A percentile compares a stretch with the other conserved stretches of the same genome.
Conservation (phyloP, 2,797 vertebrate species). For the Sibirionetta formosa region DNA sequence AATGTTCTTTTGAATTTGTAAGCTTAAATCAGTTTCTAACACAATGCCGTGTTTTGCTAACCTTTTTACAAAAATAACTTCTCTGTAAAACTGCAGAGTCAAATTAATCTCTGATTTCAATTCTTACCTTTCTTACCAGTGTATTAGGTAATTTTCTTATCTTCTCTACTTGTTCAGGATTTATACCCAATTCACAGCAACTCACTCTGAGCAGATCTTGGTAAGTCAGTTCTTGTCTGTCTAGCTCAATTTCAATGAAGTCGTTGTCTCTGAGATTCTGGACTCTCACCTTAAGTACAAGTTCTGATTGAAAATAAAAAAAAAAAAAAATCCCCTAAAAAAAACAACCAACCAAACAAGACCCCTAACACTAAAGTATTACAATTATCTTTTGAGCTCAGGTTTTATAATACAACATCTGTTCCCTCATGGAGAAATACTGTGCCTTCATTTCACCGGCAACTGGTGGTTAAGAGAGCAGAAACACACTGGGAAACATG, state of each 20-base stretch:
- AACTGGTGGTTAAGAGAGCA: not conserved
- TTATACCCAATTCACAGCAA: constrained; percentile 89
- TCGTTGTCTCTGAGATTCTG: constrained; percentile 91
- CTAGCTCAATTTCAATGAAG: constrained; percentile 94
- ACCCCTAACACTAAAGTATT: not conserved
- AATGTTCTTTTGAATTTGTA: not conserved
- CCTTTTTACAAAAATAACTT: not conserved
- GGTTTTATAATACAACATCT: not conserved
- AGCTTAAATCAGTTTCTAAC: not conserved
- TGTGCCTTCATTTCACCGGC: not conserved
- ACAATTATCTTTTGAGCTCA: not conserved
- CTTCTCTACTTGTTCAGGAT: constrained; percentile 90
- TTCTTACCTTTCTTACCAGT: constrained; percentile 90
- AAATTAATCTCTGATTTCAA: accelerated
- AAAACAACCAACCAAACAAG: not conserved
- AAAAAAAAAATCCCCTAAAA: not conserved
- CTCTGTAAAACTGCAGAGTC: not conserved
- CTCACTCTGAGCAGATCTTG: constrained; percentile 90
- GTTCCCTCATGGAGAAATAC: not conserved
- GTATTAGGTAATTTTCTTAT: constrained; percentile 94
- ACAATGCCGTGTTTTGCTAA: accelerated
- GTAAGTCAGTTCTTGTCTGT: constrained; percentile 92
- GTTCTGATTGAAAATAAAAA: constrained; percentile 78
- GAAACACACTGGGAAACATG: not conserved
- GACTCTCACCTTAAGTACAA: constrained; percentile 93